phyloP scores from a whole-genome alignment of 2,113 vertebrate genomes.

The Tyrannus savana region DNA sequence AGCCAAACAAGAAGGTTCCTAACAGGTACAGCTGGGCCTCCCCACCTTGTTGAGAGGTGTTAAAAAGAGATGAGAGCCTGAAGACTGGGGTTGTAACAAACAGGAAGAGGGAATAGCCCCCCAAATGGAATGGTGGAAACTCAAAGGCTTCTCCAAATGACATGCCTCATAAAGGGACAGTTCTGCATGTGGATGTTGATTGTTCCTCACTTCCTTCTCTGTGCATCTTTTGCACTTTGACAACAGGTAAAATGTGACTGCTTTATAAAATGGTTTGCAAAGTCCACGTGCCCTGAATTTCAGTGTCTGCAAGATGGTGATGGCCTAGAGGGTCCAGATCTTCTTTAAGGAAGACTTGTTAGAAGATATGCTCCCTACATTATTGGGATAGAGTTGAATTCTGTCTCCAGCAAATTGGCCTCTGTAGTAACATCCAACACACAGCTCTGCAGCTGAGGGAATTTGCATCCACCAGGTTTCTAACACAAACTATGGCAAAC shows the following conservation, averaged over 20 bases:
- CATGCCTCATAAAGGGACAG: background rate
- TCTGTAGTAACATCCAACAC: background rate
- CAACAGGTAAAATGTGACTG: background rate
- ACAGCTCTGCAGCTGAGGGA: background rate
- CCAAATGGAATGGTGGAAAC: background rate
- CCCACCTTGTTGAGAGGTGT: background rate
- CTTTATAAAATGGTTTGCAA: background rate
- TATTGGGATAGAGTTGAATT: background rate
- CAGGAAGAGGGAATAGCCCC: background rate
- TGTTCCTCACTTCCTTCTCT: background rate
- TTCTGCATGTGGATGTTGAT: background rate
- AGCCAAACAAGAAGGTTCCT: background rate
- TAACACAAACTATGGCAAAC: background rate
- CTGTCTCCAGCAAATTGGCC: background rate
- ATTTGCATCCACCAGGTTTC: background rate
- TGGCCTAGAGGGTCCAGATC: background rate
- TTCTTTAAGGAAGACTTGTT: background rate
- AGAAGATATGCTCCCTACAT: background rate
- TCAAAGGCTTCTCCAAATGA: background rate
- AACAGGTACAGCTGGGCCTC: background rate
- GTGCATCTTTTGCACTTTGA: background rate
- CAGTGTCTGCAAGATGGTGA: background rate
- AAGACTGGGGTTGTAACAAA: background rate
- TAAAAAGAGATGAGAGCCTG: background rate
- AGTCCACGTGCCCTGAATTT: background rate